Evolutionary conservation across 2,797 vertebrate genomes (phyloP), one percentile per base, ranked within the genome.

Genomic region (Enteromius mattozi): DNA sequence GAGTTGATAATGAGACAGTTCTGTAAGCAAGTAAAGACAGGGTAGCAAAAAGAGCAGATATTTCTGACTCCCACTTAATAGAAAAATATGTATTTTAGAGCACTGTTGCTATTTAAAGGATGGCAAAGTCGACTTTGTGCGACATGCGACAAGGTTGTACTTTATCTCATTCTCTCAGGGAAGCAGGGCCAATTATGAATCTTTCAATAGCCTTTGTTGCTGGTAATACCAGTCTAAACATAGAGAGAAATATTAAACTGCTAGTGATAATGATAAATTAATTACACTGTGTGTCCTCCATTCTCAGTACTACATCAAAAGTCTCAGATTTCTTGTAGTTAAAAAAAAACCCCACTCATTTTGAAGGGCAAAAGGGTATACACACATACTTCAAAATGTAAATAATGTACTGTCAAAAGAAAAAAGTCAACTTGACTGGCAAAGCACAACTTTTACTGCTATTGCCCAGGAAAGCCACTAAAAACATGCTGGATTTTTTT

Each of bases 161-260:
- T 59, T 66, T 21, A 80, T 83, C 59, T 49, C 9, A 0, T 85
- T 81, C 35, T 49, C 72, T 76, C 33, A 81, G 85, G 87, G 54
- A 78, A 78, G 21, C 59, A 42, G 21, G 30, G 27, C 80, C 84
- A 85, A 87, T 87, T 85, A 85, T 87, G 79, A 54, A 61, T 54
- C 78, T 83, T 72, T 66, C 63, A 83, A 65, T 61, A 84, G 76
- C 42, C 30, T 70, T 84, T 87, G 33, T 70, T 74, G 75, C 59
- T 77, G 19, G 65, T 83, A 70, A 79, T 74, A 65, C n/a, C 35
- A 47, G 56, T 14, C 66, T 76, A 40, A 66, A 72, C 19, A 61
- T 74, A 78, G 42, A 72, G 24, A 40, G 45, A 72, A 85, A 51
- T 40, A 79, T 71, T 40, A 40, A 27, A 27, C 56, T 75, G 13